Base-by-base conservation (phyloP, 2,797 vertebrate species). In the Thaleichthys pacificus region DNA sequence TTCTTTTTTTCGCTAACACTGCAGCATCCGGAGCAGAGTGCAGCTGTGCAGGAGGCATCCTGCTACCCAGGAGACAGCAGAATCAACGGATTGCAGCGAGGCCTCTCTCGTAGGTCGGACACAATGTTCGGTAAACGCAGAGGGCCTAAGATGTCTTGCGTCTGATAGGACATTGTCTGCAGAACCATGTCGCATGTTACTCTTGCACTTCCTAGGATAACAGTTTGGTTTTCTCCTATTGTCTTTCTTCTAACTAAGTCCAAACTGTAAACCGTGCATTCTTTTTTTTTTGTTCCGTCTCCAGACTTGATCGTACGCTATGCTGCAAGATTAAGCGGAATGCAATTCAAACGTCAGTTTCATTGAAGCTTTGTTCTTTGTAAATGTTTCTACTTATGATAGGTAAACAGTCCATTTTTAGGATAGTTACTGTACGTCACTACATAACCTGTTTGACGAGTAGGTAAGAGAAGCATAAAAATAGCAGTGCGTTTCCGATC, bases 11-110 rank as follows among this genome's bases (percentile, higher is more conserved):
- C 80, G 74, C 77, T 74, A 76, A 76, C 78, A 79, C 85, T 82
- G 82, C 84, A 87, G 89, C 91, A 93, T 93, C 92, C 90, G 91
- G 92, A 92, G 92, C 90, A 90, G 82, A 89, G 80, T 81, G 84
- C 92, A 93, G 91, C 93, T 91, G 92, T 92, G 89, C 84, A 85
- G 73, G 79, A 91, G 84, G 84, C 91, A 93, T 93, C 90, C 92
- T 93, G 91, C 91, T 77, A 78, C 81, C 76, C 67, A 22, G 80
- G 69, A 88, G 74, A 81, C 77, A 77, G 72, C 63, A 28, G 35
- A 76, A 77, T 76, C 74, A 54, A 21, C 72, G 82, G 42, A 14
- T 69, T 14, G 81, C 58, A 47, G 71, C 9, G 49, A 47, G 35
- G 30, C 51, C 17, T 56, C 49, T 14, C 15, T 56, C 51, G 4